Percentiles rank a stretch among this genome's conserved stretches.
Conservation (phyloP, 2,113 vertebrate species). For the Maccullochella peelii region DNA sequence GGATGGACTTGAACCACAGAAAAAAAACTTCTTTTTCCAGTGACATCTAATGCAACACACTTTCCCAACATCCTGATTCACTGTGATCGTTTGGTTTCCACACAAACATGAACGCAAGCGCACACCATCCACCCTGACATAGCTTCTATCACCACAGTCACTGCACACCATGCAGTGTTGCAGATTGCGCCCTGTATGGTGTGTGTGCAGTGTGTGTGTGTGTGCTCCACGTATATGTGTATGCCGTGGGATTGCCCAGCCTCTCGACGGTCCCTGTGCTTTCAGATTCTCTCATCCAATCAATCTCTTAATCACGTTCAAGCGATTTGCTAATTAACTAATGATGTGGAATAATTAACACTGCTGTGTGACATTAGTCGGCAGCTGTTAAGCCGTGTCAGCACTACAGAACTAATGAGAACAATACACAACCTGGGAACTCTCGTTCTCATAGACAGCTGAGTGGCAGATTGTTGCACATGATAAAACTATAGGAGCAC, state of each 20-base stretch:
- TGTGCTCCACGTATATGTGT: slow-evolving; percentile 18
- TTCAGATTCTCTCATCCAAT: slow-evolving; percentile 63
- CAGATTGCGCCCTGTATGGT: slow-evolving; percentile 4
- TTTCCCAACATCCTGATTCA: background rate
- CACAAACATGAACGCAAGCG: background rate
- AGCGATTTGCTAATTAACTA: slow-evolving; percentile 73
- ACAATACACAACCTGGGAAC: slow-evolving; percentile 52
- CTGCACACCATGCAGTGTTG: slow-evolving; percentile 38
- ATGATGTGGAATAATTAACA: slow-evolving; percentile 73
- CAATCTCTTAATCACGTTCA: slow-evolving; percentile 70
- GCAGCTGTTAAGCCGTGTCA: slow-evolving; percentile 69
- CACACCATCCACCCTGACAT: slow-evolving; percentile 23
- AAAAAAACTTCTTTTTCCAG: background rate
- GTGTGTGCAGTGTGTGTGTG: slow-evolving; percentile 34
- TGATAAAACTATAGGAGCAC: slow-evolving; percentile 22
- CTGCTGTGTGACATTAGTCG: slow-evolving; percentile 65
- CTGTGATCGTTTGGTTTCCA: background rate
- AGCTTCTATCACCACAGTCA: slow-evolving; percentile 54
- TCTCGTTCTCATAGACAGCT: slow-evolving; percentile 36
- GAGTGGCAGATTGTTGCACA: slow-evolving; percentile 24
- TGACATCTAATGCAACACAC: background rate
- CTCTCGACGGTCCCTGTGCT: slow-evolving; percentile 53
- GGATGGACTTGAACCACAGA: background rate
- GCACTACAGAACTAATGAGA: slow-evolving; percentile 58
- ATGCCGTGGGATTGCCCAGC: slow-evolving; percentile 23